A percentile compares a stretch with the other conserved stretches of the same genome.
Conservation (phyloP, 1,140 invertebrate species). For the Drosophila sp. region DNA sequence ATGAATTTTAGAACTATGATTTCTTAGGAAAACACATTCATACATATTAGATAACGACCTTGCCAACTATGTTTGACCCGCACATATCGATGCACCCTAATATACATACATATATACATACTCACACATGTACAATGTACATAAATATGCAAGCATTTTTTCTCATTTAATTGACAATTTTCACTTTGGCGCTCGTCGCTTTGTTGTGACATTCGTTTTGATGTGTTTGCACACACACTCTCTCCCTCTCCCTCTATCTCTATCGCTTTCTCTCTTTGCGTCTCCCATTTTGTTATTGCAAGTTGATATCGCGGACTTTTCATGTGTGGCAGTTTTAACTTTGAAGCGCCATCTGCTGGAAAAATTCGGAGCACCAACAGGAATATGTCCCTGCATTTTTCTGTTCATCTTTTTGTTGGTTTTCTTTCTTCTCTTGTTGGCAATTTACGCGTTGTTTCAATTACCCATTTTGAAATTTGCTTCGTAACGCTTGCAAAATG, state of each 20-base stretch:
- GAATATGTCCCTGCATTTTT: neutral
- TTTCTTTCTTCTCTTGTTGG: constrained; percentile 13
- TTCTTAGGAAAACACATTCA: no score
- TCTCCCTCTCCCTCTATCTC: constrained; percentile 4
- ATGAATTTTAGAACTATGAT: no score
- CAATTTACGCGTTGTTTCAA: constrained; percentile 52
- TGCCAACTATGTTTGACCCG: no score
- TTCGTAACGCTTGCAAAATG: neutral
- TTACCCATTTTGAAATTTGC: constrained; percentile 66
- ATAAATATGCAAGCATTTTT: constrained; percentile 5
- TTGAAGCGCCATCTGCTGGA: constrained; percentile 46
- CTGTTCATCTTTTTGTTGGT: neutral
- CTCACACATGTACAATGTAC: no score
- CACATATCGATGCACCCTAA: no score
- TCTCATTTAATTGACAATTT: constrained; percentile 78
- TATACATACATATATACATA: no score
- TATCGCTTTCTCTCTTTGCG: neutral
- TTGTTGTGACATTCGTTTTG: constrained; percentile 78
- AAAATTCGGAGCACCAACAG: constrained; percentile 4
- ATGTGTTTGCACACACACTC: constrained; percentile 68
- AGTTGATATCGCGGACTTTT: constrained; percentile 49
- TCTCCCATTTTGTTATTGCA: constrained; percentile 36
- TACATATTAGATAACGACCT: no score
- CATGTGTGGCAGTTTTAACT: constrained; percentile 22
- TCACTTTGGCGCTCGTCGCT: constrained; percentile 66